Evolutionary conservation across 2,797 vertebrate genomes (phyloP).

Genomic region (Channa striata): DNA sequence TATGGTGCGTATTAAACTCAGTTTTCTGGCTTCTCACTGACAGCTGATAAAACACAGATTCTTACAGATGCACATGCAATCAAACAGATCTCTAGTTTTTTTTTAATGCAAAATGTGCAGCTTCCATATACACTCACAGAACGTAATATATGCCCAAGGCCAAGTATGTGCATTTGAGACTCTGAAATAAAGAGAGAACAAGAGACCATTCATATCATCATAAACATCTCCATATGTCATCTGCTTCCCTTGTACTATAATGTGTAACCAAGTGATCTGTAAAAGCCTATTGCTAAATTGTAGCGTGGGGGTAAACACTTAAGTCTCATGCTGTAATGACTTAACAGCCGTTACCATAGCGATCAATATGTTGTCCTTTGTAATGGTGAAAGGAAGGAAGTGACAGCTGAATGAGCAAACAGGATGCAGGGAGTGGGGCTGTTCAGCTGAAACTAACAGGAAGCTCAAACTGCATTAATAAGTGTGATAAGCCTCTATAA

Average conservation of each 20-base stretch:
- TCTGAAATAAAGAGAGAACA: constrained; percentile 5
- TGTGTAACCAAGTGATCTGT: constrained; percentile 15
- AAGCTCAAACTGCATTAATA: constrained; percentile 69
- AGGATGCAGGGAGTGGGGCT: constrained; percentile 74
- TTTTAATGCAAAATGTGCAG: neutral
- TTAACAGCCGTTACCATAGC: constrained; percentile 33
- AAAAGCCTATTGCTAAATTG: constrained; percentile 10
- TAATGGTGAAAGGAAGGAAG: constrained; percentile 73
- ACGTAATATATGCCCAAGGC: neutral
- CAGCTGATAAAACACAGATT: constrained; percentile 1
- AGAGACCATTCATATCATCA: neutral
- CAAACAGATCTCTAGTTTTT: neutral
- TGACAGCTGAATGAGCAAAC: constrained; percentile 77
- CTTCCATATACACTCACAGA: constrained; percentile 4
- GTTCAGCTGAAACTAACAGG: constrained; percentile 52
- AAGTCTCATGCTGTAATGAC: constrained; percentile 1
- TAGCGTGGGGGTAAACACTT: neutral
- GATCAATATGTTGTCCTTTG: constrained; percentile 58
- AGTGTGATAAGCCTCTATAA: constrained; percentile 38
- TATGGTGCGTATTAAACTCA: neutral
- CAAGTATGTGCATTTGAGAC: neutral
- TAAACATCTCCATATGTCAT: constrained; percentile 52
- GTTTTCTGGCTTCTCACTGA: neutral
- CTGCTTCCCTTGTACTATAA: constrained; percentile 4
- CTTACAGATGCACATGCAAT: neutral